phyloP scores from a whole-genome alignment of 1,140 invertebrate species.

The Colletes gigas region DNA sequence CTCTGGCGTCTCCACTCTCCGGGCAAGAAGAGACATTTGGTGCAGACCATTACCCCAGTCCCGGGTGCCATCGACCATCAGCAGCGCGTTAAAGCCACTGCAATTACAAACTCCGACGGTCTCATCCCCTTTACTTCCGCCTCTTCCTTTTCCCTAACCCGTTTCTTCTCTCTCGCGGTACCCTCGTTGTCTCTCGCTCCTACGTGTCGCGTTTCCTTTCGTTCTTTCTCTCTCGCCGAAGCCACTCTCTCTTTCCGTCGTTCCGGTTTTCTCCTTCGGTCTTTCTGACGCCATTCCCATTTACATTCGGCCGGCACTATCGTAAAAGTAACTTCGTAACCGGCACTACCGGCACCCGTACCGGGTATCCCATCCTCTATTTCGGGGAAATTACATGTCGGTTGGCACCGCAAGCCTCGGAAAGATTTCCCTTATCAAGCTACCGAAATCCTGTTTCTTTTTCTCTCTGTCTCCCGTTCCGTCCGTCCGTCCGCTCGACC shows the following conservation, averaged over 20 bases:
- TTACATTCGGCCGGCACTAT: conserved; percentile 74
- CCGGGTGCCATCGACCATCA: conserved; percentile 76
- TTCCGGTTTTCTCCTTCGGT: conserved; percentile 28
- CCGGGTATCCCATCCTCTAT: conserved; percentile 61
- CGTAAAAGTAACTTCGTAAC: conserved; percentile 77
- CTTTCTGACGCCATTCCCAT: conserved; percentile 59
- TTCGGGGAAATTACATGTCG: conserved; percentile 69
- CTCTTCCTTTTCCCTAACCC: conserved; percentile 19
- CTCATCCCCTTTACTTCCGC: conserved; percentile 66
- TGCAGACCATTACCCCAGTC: conserved; percentile 75
- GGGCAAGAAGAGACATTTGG: conserved; percentile 70
- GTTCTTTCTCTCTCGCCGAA: conserved; percentile 46
- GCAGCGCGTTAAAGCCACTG: conserved; percentile 77
- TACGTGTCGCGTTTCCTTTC: conserved; percentile 49
- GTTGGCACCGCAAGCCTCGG: conserved; percentile 56
- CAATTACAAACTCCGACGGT: conserved; percentile 79
- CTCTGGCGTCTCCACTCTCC: conserved; percentile 43
- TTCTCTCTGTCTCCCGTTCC: conserved; percentile 18
- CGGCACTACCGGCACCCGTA: conserved; percentile 55
- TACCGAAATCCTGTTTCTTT: conserved; percentile 32
- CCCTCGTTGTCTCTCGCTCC: conserved; percentile 6
- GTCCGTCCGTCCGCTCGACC: not conserved
- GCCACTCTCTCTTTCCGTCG: conserved; percentile 41
- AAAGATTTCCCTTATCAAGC: conserved; percentile 67
- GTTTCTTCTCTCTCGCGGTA: conserved; percentile 15